phyloP scores from a whole-genome alignment of 2,888 invertebrate genomes.

The Brassicogethes aeneus region DNA sequence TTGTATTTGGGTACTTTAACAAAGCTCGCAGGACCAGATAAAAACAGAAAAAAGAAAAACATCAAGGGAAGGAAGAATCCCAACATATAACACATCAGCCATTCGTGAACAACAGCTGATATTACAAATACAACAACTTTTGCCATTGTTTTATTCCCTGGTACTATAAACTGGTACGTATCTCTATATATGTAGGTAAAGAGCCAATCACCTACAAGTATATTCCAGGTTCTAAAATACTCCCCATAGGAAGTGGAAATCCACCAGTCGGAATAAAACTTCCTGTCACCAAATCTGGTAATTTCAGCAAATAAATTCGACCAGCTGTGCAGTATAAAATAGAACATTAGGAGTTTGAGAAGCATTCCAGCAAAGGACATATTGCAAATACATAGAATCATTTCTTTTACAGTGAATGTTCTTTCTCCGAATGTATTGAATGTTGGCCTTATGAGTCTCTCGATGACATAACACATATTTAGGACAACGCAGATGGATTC shows the following conservation, averaged over 20 bases:
- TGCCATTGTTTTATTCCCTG: slow-evolving; percentile 42
- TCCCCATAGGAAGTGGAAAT: slow-evolving; percentile 69
- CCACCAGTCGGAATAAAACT: slow-evolving; percentile 91
- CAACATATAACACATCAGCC: slow-evolving; percentile 65
- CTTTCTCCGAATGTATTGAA: slow-evolving; percentile 52
- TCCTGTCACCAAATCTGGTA: slow-evolving; percentile 73
- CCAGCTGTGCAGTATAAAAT: slow-evolving; percentile 82
- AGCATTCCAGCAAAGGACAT: slow-evolving; percentile 66
- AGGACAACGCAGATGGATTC: slow-evolving; percentile 71
- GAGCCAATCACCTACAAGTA: slow-evolving; percentile 88
- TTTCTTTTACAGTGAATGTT: slow-evolving; percentile 38
- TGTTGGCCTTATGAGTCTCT: slow-evolving; percentile 60
- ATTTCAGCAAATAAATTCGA: slow-evolving; percentile 84
- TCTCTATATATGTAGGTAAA: slow-evolving; percentile 81
- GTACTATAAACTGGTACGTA: slow-evolving; percentile 37
- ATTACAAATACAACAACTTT: slow-evolving; percentile 60
- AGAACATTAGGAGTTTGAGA: slow-evolving; percentile 49
- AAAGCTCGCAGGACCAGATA: slow-evolving; percentile 53
- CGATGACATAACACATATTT: slow-evolving; percentile 69
- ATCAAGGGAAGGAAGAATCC: slow-evolving; percentile 81
- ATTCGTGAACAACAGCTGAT: slow-evolving; percentile 80
- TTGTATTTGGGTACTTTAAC: slow-evolving; percentile 40
- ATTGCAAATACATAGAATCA: slow-evolving; percentile 56
- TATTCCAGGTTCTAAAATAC: slow-evolving; percentile 88
- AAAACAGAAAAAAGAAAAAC: slow-evolving; percentile 62